A percentile compares a stretch with the other conserved stretches of the same genome.
These are phyloP conservation scores for Trichogramma pretiosum DNA, from an alignment of 1,140 invertebrate genomes.

Conservation along the genomic window DNA sequence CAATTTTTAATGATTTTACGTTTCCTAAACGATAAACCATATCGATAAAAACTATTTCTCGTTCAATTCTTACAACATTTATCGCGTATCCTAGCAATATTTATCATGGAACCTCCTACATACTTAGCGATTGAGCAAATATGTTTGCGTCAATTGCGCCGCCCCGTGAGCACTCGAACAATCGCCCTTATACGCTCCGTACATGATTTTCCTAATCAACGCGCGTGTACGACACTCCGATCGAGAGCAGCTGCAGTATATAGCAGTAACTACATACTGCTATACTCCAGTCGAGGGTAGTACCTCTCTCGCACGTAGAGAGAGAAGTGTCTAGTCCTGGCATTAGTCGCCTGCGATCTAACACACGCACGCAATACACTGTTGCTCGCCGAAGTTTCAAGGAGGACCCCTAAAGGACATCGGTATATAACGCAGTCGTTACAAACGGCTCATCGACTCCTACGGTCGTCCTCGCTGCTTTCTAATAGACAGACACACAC, in stretches of 20 bases:
- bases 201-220: constrained; percentile 8
- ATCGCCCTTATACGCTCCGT: background rate
- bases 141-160: background rate
- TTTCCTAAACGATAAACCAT: background rate
- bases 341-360: background rate
- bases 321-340: background rate
- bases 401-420: constrained; percentile 6
- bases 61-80: background rate
- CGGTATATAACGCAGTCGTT: constrained; percentile 41
- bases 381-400: background rate
- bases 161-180: background rate
- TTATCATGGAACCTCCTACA: background rate
- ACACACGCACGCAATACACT: background rate
- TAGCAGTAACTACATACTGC: no score
- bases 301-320: no score
- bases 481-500: no score
- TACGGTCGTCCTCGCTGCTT: constrained; percentile 45
- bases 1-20: no score
- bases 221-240: constrained; percentile 1
- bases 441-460: constrained; percentile 39
- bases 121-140: background rate
- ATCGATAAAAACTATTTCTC: background rate
- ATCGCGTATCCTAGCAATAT: background rate
- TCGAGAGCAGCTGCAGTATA: background rate
- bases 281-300: background rate